Conservation (phyloP, 2,888 invertebrate species). For the Tenthredo notha region DNA sequence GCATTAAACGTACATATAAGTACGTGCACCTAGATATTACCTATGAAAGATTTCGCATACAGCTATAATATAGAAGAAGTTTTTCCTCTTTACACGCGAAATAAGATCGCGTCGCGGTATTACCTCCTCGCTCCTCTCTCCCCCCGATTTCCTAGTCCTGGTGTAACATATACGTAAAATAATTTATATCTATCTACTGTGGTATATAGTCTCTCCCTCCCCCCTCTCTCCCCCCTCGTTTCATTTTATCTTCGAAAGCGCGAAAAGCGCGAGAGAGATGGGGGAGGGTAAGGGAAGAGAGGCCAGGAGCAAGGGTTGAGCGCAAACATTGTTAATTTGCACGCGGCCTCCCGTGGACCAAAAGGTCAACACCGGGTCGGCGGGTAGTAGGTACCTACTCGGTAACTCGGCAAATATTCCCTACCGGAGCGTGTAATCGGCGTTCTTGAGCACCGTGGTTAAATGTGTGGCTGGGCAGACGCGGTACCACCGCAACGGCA, state of each 20-base stretch:
- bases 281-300: neutral
- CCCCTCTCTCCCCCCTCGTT: neutral
- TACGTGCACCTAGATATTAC: neutral
- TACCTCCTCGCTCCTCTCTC: neutral
- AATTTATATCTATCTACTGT: neutral
- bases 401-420: slow-evolving; percentile 73
- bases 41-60: neutral
- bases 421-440: slow-evolving; percentile 74
- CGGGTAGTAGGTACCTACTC: slow-evolving; percentile 62
- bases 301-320: slow-evolving; percentile 69
- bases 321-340: slow-evolving; percentile 77
- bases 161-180: neutral
- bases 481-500: slow-evolving; percentile 56
- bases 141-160: neutral
- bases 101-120: neutral
- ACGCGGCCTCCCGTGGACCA: slow-evolving; percentile 70
- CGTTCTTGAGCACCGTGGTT: slow-evolving; percentile 54
- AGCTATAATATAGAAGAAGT: neutral
- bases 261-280: neutral
- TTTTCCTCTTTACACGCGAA: neutral
- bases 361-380: slow-evolving; percentile 76
- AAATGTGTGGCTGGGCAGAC: slow-evolving; percentile 57
- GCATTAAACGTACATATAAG: neutral
- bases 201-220: neutral
- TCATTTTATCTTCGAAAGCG: slow-evolving; percentile 10